phyloP scores from a whole-genome alignment of 2,113 vertebrate genomes.

The Circaetus cinerascens region DNA sequence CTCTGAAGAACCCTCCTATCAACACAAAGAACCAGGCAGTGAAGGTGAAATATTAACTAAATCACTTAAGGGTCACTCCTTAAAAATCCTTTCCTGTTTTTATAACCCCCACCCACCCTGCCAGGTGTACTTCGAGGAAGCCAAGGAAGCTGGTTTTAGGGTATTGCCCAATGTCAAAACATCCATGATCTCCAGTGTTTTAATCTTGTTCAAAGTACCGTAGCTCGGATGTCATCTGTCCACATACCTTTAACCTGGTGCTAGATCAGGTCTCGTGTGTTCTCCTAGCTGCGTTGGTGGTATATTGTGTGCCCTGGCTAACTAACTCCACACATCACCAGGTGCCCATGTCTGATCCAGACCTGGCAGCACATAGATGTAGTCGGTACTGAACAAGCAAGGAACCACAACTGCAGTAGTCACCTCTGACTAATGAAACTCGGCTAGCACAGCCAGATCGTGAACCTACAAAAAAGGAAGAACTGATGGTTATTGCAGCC shows the following conservation, averaged over 20 bases:
- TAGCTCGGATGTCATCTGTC: neutral
- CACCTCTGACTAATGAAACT: neutral
- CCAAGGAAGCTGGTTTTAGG: neutral
- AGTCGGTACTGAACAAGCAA: accelerated
- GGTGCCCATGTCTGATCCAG: neutral
- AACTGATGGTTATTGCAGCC: neutral
- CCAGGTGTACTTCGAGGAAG: neutral
- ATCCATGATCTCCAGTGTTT: accelerated
- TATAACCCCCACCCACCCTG: neutral
- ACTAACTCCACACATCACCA: neutral
- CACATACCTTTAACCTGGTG: neutral
- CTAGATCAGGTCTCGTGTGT: neutral
- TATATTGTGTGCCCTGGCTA: neutral
- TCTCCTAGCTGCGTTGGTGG: accelerated
- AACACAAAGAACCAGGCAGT: constrained; percentile 96
- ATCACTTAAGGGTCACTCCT: neutral
- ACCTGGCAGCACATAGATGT: neutral
- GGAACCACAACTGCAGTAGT: neutral
- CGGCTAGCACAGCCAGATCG: neutral
- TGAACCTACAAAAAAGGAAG: constrained; percentile 36
- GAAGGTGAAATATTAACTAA: constrained; percentile 78
- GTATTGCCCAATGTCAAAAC: neutral
- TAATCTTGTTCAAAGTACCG: neutral
- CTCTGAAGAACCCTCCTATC: constrained; percentile 96
- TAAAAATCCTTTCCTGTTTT: neutral